Conservation (phyloP, 1,140 invertebrate genomes). For the Zaprionus taronus region DNA sequence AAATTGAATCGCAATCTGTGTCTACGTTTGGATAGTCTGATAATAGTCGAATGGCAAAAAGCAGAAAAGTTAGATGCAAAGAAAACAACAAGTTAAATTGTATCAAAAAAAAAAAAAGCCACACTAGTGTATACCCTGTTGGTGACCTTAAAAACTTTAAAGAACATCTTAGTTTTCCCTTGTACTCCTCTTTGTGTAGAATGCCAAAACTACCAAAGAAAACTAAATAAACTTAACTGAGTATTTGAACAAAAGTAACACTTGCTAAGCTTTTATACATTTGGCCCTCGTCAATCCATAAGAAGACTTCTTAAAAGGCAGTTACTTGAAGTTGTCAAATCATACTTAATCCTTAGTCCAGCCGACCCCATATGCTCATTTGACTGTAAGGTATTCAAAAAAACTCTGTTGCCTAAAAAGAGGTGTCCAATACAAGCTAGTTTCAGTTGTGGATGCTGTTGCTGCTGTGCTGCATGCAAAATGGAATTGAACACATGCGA, state of each 20-base stretch:
- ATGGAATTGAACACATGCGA: constrained; percentile 56
- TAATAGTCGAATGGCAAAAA: constrained; percentile 51
- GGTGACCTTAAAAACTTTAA: too few species aligned
- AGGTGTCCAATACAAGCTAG: constrained; percentile 33
- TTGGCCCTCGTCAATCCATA: too few species aligned
- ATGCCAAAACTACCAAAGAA: too few species aligned
- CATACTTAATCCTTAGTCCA: neutral
- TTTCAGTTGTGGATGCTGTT: constrained; percentile 1
- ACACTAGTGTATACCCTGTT: neutral
- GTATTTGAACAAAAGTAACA: too few species aligned
- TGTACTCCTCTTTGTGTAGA: too few species aligned
- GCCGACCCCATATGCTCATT: neutral
- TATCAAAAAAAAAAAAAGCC: too few species aligned
- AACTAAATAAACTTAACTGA: too few species aligned
- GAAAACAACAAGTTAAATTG: neutral
- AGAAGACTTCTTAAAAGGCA: too few species aligned
- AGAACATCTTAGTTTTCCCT: too few species aligned
- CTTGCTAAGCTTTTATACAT: too few species aligned
- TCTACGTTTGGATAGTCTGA: constrained; percentile 45
- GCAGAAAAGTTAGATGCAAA: constrained; percentile 31
- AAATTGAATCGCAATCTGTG: constrained; percentile 58
- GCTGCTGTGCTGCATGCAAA: constrained; percentile 25
- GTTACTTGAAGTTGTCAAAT: too few species aligned
- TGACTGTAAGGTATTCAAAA: constrained; percentile 1
- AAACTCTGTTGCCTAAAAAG: constrained; percentile 35